Evolutionary conservation across 30 jellyfish, hydroid and myxozoan genomes (phyloP).

Genomic region (Turritopsis rubra): DNA sequence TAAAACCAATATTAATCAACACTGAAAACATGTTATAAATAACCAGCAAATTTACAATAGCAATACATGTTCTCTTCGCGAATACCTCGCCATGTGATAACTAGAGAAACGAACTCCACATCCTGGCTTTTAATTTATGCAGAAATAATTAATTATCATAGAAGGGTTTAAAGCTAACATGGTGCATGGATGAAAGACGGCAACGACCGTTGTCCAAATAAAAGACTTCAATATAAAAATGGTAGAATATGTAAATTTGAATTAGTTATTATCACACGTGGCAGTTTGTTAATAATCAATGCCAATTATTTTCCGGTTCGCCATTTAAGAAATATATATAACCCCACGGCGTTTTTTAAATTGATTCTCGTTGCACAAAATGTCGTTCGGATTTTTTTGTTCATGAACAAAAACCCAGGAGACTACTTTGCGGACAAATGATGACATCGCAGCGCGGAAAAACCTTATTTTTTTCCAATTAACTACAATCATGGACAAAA

Average conservation of each 20-base stretch:
- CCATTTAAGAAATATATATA: no score
- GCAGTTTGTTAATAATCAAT: background rate
- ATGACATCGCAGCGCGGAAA: no score
- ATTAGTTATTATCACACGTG: background rate
- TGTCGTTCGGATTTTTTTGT: no score
- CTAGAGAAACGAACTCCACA: conserved; percentile 14
- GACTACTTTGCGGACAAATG: no score
- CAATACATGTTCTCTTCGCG: background rate
- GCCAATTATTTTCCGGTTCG: no score
- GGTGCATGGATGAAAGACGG: conserved; percentile 5
- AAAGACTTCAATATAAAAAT: background rate
- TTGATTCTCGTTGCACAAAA: no score
- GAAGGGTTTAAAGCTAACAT: conserved; percentile 6
- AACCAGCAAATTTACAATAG: background rate
- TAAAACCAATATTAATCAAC: background rate
- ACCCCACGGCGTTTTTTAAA: no score
- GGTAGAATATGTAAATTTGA: background rate
- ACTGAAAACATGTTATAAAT: background rate
- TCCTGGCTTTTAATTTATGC: conserved; percentile 6
- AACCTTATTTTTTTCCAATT: no score
- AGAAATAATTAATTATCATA: background rate
- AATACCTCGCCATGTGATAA: conserved; percentile 18
- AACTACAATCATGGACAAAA: no score
- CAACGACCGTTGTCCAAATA: conserved; percentile 20
- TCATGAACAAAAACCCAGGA: no score